Base-by-base conservation (phyloP, 2,113 vertebrate species). In the Pelobates fuscus region DNA sequence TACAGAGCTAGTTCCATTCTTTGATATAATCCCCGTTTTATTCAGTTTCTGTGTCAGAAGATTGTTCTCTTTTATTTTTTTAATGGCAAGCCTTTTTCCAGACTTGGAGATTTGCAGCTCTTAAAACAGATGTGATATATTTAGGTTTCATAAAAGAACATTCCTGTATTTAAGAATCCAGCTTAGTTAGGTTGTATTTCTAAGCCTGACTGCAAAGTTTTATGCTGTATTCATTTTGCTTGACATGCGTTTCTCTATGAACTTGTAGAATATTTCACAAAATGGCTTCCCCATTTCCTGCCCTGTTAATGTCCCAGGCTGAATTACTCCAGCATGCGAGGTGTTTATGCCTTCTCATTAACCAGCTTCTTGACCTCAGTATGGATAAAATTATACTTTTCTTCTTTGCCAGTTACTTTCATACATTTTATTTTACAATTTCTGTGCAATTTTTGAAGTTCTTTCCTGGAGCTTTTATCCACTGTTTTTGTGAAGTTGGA, bases 91-190 rank as follows among this genome's bases (percentile, higher is more conserved):
- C 43, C 70, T 54, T 63, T n/a, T 72, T 60, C 60, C 69, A 54
- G 59, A 63, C 59, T 63, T 63, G 70, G 43, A 52, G 7, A 52
- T 20, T 63, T 37, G 26, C 26, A 63, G 43, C 29, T 20, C 15
- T 20, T 25, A 67, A 59, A 75, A 66, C 71, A 75, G 49, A 66
- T 74, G 62, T 74, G 49, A 66, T 74, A 57, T 74, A 74, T 74
- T 74, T 74, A 74, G 61, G 52, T 74, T 74, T 74, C 49, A 73
- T 74, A 74, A 66, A 65, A 46, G 52, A 59, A 67, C 61, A 60
- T 75, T 75, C 63, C 37, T 27, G 32, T 32, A 46, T 59, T 59
- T 75, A 67, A 24, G 46, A 60, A 75, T 21, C 54, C 37, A 30
- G 63, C 61, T 75, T 75, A 66, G 49, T 46, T 58, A 66, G 60